Conservation (phyloP, 2,113 vertebrate species). For the Anguilla rostrata region DNA sequence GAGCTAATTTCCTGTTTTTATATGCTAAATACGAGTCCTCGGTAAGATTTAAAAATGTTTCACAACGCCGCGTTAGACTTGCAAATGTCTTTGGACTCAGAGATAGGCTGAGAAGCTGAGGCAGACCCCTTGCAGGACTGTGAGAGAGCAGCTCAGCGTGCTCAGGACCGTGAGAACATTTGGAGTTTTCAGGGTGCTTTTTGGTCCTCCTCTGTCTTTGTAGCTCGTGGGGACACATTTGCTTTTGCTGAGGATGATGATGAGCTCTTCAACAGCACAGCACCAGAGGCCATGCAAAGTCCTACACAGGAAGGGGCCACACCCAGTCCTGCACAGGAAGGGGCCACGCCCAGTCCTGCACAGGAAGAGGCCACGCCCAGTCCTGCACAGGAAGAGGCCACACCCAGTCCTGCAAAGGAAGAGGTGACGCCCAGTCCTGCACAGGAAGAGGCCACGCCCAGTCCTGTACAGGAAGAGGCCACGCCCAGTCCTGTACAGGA, state of each 20-base stretch:
- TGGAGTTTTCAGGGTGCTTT: background rate
- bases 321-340: too few relatives aligned
- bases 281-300: background rate
- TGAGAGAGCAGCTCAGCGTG: background rate
- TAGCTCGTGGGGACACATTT: constrained; percentile 89
- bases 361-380: background rate
- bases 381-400: background rate
- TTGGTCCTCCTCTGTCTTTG: constrained; percentile 30
- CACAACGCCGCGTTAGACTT: background rate
- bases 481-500: background rate
- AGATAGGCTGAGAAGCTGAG: background rate
- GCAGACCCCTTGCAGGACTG: too few relatives aligned
- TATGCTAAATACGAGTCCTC: background rate
- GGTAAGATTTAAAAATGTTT: background rate
- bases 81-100: background rate
- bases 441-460: background rate
- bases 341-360: background rate
- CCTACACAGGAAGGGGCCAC: background rate
- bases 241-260: constrained; percentile 80
- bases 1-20: background rate
- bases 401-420: background rate
- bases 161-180: background rate
- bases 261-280: constrained; percentile 32
- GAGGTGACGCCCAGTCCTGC: background rate
- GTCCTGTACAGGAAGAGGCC: too few relatives aligned